Evolutionary conservation across 2,113 vertebrate genomes (phyloP).

Genomic region (Psittacara wagleri): DNA sequence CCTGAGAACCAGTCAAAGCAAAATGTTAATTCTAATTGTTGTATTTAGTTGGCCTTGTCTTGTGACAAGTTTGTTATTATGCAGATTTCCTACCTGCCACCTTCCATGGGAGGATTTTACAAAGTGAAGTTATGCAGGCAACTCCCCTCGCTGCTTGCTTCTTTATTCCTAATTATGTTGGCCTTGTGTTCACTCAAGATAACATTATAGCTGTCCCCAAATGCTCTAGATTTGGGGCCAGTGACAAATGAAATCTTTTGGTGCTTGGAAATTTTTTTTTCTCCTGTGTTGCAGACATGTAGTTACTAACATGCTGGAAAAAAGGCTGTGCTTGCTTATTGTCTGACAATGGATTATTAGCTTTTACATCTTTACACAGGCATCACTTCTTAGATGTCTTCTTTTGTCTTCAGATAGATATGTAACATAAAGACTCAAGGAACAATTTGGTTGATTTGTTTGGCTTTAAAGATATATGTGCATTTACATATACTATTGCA

Average conservation of each 20-base stretch:
- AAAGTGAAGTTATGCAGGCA: constrained; percentile 75
- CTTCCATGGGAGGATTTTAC: constrained; percentile 60
- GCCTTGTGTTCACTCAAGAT: constrained; percentile 74
- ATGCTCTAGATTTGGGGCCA: constrained; percentile 44
- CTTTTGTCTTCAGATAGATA: not conserved
- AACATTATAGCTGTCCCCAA: constrained; percentile 67
- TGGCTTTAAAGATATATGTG: not conserved
- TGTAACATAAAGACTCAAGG: not conserved
- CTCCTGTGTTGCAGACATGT: not conserved
- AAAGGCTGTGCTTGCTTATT: not conserved
- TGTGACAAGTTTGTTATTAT: constrained; percentile 73
- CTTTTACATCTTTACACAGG: not conserved
- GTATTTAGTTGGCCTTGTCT: constrained; percentile 61
- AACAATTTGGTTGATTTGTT: not conserved
- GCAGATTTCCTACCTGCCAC: constrained; percentile 77
- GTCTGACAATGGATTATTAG: not conserved
- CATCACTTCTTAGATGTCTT: not conserved
- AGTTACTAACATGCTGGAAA: not conserved
- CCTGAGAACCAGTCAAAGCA: constrained; percentile 41
- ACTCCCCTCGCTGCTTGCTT: constrained; percentile 65
- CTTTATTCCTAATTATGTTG: constrained; percentile 75
- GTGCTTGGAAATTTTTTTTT: not conserved
- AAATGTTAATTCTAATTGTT: constrained; percentile 75
- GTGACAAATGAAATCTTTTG: constrained; percentile 65
- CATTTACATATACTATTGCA: not conserved